phyloP scores from a whole-genome alignment of 2,113 vertebrate genomes.

The Hassar affinis region DNA sequence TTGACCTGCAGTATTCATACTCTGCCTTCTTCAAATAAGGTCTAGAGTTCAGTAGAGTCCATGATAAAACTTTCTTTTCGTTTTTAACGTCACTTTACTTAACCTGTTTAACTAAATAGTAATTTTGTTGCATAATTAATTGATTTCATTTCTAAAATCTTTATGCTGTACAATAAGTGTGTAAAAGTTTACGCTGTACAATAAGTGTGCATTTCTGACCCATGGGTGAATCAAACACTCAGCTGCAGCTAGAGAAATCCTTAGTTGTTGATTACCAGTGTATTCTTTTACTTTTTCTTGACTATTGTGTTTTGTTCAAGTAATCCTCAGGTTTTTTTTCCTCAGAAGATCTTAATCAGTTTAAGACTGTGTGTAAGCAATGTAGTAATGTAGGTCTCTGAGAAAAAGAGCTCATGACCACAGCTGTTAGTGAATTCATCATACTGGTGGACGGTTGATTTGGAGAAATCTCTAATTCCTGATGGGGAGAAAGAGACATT shows the following conservation, averaged over 20 bases:
- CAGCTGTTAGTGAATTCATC: background rate
- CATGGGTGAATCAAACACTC: background rate
- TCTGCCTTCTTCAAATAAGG: background rate
- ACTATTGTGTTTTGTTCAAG: background rate
- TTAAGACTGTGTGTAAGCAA: background rate
- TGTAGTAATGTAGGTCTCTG: background rate
- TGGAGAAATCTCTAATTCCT: conserved; percentile 30
- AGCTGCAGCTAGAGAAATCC: background rate
- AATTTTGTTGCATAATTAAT: background rate
- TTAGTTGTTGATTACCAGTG: no score
- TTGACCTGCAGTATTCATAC: background rate
- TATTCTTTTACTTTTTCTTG: background rate
- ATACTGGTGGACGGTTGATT: background rate
- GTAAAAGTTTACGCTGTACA: background rate
- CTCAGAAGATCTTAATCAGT: background rate
- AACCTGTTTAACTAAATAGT: background rate
- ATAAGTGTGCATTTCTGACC: background rate
- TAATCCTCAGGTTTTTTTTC: background rate
- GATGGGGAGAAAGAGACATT: conserved; percentile 23
- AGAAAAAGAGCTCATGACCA: background rate
- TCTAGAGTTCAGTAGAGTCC: background rate
- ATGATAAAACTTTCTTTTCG: background rate
- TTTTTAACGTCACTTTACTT: background rate
- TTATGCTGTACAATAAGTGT: background rate
- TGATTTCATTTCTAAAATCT: background rate